Percentiles rank a stretch among this genome's conserved stretches.
phyloP scores from a whole-genome alignment of 2,113 vertebrate genomes.

The Montifringilla adamsi region DNA sequence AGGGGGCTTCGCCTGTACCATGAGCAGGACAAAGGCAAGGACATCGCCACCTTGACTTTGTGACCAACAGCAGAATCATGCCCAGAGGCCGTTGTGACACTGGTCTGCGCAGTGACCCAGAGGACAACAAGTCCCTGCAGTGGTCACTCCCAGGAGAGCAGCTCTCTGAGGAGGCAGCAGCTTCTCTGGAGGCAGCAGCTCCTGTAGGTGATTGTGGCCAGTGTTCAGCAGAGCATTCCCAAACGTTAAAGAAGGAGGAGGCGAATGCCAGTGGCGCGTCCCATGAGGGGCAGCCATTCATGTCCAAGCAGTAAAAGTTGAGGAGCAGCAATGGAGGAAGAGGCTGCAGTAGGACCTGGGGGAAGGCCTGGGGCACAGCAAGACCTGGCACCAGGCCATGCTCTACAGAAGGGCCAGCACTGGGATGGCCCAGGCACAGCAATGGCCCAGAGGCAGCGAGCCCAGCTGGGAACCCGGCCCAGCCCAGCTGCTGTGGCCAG shows the following conservation, averaged over 20 bases:
- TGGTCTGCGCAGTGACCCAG: fast-evolving
- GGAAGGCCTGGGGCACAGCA: not conserved
- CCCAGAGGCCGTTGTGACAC: no score
- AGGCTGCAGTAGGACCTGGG: not conserved
- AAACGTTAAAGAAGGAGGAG: fast-evolving
- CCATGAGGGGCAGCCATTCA: fast-evolving
- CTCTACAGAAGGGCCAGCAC: fast-evolving
- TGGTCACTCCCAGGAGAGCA: not conserved
- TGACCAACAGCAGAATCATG: fast-evolving
- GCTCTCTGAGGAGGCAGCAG: not conserved
- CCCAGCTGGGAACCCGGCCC: not conserved
- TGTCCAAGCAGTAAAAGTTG: not conserved
- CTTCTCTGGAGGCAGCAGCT: not conserved
- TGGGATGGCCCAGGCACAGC: not conserved
- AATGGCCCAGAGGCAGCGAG: not conserved
- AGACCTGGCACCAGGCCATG: no score
- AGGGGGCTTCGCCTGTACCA: not conserved
- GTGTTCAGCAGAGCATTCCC: not conserved
- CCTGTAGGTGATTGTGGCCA: no score
- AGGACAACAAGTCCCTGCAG: no score
- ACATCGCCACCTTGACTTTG: not conserved
- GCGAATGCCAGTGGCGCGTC: fast-evolving
- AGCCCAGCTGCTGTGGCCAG: not conserved
- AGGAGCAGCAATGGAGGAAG: not conserved
- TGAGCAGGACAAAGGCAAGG: not conserved